Evolutionary conservation across 2,797 vertebrate genomes (phyloP), one percentile per base, ranked within the genome.

Genomic region (Clarias fuscus): DNA sequence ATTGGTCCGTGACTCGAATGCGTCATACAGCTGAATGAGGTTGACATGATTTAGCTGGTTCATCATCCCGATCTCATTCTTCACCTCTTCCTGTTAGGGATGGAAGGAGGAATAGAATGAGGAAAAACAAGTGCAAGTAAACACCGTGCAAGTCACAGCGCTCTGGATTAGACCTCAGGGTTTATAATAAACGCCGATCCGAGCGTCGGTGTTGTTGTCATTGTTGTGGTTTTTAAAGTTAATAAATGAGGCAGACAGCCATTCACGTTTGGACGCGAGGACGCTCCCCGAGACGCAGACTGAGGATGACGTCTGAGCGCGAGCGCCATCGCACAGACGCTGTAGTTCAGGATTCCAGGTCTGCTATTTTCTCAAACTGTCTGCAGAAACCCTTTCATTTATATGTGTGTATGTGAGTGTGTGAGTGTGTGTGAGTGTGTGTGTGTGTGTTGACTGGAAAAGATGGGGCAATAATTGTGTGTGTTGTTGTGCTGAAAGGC

Each of bases 11-110:
- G 93, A 91, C 91, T 97, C 96, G 82, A 97, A 97, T 84, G 97
- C 97, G 7, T 97, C 97, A 17, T 97, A 97, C 64, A 97, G 95
- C 89, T 97, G 97, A 88, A 97, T 97, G 88, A 97, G 90, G 90
- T 97, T 97, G 87, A 95, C 95, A 0, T 97, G 97, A 88, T 95
- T 96, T 62, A 97, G 91, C 86, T 97, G 97, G 92, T 97, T 97
- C 97, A 97, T 97, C 43, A 97, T 92, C 62, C 93, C 96, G 75
- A 97, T 95, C 92, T 97, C 97, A 80, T 97, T 97, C 92, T 95
- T 97, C 56, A 97, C 96, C 83, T 97, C 96, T 79, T 97, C 97
- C 97, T 97, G 86, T 64, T 18, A 76, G 22, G 22, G 40, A 84
- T 37, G 18, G 59, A 90, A 13, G 71, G 20, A 70, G 20, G 30